These are phyloP conservation scores for Folsomia manolachei DNA, from an alignment of 2,888 invertebrate species.

Conservation along the genomic window DNA sequence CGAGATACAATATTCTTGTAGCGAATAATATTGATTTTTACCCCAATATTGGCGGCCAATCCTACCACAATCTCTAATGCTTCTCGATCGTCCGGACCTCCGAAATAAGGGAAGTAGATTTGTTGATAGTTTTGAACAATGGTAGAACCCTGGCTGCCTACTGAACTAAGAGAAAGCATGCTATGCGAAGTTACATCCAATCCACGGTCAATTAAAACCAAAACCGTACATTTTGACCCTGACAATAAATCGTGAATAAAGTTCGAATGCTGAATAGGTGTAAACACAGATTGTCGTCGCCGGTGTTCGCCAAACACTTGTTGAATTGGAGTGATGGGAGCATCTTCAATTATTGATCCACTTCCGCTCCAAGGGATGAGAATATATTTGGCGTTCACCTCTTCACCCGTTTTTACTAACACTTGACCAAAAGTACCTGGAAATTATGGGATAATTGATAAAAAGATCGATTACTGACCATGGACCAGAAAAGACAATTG, in stretches of 20 bases:
- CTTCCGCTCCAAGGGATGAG: constrained; percentile 40
- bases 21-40: constrained; percentile 23
- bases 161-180: neutral
- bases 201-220: constrained; percentile 35
- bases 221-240: neutral
- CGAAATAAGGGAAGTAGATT: constrained; percentile 37
- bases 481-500: too few species aligned
- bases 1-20: neutral
- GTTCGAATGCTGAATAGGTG: constrained; percentile 23
- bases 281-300: constrained; percentile 27
- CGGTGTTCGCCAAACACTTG: constrained; percentile 18
- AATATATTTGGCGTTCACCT: constrained; percentile 29
- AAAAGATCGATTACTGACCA: too few species aligned
- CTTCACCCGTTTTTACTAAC: constrained; percentile 12
- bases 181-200: neutral
- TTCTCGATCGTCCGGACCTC: constrained; percentile 37
- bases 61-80: constrained; percentile 30
- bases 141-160: neutral
- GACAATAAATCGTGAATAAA: constrained; percentile 33
- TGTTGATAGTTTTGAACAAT: constrained; percentile 18
- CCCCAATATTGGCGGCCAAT: constrained; percentile 2
- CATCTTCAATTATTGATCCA: constrained; percentile 27
- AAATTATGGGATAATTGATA: too few species aligned
- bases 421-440: neutral
- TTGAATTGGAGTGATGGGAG: constrained; percentile 4